These are phyloP conservation scores for Ranitomeya imitator DNA, from an alignment of 2,113 vertebrate species.

Conservation along the genomic window DNA sequence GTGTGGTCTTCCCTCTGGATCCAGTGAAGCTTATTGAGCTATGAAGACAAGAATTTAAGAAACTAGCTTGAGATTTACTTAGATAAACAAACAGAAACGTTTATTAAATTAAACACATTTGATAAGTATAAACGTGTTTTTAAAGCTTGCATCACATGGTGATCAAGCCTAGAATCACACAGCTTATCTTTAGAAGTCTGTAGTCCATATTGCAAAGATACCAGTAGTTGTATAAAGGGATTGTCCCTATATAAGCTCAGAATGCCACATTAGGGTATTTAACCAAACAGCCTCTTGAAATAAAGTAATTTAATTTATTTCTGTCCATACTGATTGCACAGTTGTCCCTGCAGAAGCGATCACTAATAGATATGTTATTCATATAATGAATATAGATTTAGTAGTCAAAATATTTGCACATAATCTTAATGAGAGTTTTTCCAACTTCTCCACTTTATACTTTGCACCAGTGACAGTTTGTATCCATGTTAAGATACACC, in stretches of 20 bases:
- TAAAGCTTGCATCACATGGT: background rate
- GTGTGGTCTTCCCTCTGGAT: constrained; percentile 14
- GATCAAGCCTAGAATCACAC: background rate
- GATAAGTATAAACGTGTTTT: background rate
- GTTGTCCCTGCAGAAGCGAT: background rate
- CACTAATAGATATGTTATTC: background rate
- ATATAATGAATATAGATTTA: background rate
- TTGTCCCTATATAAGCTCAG: background rate
- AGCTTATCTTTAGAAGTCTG: background rate
- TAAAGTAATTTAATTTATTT: background rate
- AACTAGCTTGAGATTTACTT: background rate
- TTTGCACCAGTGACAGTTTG: background rate
- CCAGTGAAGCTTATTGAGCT: background rate
- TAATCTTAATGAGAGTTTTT: background rate
- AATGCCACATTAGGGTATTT: no score
- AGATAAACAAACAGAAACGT: background rate
- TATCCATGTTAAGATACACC: background rate
- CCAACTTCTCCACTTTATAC: background rate
- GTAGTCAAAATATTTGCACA: background rate
- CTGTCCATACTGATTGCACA: background rate
- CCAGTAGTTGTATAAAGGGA: background rate
- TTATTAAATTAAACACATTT: background rate
- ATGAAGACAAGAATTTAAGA: background rate
- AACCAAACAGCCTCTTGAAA: no score
- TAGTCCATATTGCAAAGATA: background rate